Base-by-base conservation (phyloP, 2,113 vertebrate species). In the Strix uralensis region DNA sequence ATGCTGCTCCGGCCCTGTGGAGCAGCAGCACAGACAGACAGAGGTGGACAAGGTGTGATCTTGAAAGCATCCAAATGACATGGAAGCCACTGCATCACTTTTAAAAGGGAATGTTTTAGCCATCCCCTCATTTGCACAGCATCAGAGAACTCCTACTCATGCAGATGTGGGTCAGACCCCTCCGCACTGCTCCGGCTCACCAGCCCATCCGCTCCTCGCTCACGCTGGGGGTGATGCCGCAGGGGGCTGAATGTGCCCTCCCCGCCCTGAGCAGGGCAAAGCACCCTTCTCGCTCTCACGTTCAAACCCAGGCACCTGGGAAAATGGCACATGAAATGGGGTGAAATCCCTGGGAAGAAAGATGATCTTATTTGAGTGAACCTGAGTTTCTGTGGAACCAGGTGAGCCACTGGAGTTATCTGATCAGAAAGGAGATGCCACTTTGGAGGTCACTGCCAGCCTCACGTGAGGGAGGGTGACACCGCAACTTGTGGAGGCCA, bases 101-200 rank as follows among this genome's bases (percentile, higher is more conserved):
- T 70, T 10, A 25, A 69, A 65, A 22, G 4, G 15, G 29, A 63
- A 52, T 77, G 94, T 51, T 77, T 63, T 5, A 20, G 32, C 67
- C 49, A 32, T n/a, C 19, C 23, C 27, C 32, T 36, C 12, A 40
- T 66, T 69, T 61, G 38, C 49, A 49, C n/a, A 51, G 29, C 63
- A 40, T 11, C 49, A 78, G 61, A 19, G 14, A 47, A 5, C 15
- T 21, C 27, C 52, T 27, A 3, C 32, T 69, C 0, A 0, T 57
- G 26, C 23, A 51, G 32, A 2, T 3, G 2, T 3, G 9, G n/a
- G 20, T 25, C 70, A n/a, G 49, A 26, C 20, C 54, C 29, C 62
- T 8, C 11, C 0, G 0, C 1, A 4, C 51, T 65, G 70, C 51
- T 21, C 34, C 0, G 1, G 38, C 30, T 77, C 75, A 29, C 51